phyloP scores from a whole-genome alignment of 1,140 invertebrate genomes.

The Drosophila auraria region DNA sequence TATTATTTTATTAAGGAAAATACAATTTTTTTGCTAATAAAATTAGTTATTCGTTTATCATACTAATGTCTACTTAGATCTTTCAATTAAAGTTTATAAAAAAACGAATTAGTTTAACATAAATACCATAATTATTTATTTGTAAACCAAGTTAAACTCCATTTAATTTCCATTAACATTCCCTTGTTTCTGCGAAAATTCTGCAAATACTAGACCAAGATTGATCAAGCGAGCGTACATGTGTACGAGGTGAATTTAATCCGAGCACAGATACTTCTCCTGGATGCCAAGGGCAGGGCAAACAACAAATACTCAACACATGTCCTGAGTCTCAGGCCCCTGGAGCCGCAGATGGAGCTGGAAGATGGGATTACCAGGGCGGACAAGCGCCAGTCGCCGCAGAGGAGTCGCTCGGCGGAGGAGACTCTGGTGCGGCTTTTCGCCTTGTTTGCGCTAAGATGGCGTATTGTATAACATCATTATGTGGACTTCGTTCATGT shows the following conservation, averaged over 20 bases:
- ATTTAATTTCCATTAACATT: background rate
- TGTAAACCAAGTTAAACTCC: background rate
- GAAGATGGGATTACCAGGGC: constrained; percentile 18
- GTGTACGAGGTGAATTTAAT: constrained; percentile 13
- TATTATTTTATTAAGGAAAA: background rate
- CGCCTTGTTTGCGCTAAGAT: constrained; percentile 79
- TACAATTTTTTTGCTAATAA: background rate
- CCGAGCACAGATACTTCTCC: background rate
- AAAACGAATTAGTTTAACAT: background rate
- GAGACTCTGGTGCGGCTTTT: constrained; percentile 64
- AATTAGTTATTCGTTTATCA: background rate
- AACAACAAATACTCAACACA: constrained; percentile 55
- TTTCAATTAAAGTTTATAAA: background rate
- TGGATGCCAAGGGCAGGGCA: constrained; percentile 3
- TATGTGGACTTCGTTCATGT: constrained; percentile 84
- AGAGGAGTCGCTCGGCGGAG: constrained; percentile 13
- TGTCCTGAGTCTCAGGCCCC: constrained; percentile 17
- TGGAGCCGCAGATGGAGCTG: constrained; percentile 2
- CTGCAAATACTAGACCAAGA: background rate
- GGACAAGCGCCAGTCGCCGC: constrained; percentile 48
- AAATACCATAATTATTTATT: background rate
- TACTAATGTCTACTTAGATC: background rate
- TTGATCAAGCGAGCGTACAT: constrained; percentile 12
- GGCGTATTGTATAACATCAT: constrained; percentile 85
- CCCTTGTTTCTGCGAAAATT: background rate